Evolutionary conservation across 92 coral and sea anemone genomes (phyloP), one percentile per base, ranked within the genome.

Genomic region (Bergia sp.): DNA sequence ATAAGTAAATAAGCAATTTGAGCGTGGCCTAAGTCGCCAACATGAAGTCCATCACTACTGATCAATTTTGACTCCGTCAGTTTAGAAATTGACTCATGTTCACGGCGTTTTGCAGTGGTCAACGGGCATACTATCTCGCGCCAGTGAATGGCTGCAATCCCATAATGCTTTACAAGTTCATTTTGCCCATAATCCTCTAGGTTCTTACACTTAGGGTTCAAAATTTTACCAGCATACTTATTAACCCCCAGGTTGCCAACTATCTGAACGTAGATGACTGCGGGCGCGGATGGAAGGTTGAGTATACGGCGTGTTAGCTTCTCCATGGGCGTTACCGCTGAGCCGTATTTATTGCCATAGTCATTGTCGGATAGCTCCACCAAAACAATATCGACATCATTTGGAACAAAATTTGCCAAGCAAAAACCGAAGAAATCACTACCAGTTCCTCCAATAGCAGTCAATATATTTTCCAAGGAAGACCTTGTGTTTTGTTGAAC

Each of bases 371-470:
- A 92, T 50, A 94, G 90, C 75, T 94, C 96, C 11, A 92, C 81
- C 0, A 94, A 76, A 55, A 94, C 90, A 2, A 94, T 81, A 45
- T 94, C 94, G 42, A 91, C 90, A 69, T 91, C 86, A 57, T 81
- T 71, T 6, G 89, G 74, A 18, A 94, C 20, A 64, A 88, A 94
- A 81, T 94, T 94, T 79, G 89, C 94, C 72, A 92, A 80, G 67
- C 94, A 92, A 79, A 94, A 94, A 7, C 92, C 89, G 69, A 92
- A 94, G 85, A 94, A 94, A 55, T 94, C 96, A 73, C 96, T 94
- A 36, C 96, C 96, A 74, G 96, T 92, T 39, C 94, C 96, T 67
- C 96, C 94, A 23, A 94, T 92, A 44, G 96, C 92, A 37, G 92
- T 50, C 23, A 23, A n/a, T 6, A 69, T 12, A 1, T 84, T 50